Evolutionary conservation across 23 tunicate genomes (phyloP), one percentile per base, ranked within the genome.

Genomic region (Halocynthia aurantium): DNA sequence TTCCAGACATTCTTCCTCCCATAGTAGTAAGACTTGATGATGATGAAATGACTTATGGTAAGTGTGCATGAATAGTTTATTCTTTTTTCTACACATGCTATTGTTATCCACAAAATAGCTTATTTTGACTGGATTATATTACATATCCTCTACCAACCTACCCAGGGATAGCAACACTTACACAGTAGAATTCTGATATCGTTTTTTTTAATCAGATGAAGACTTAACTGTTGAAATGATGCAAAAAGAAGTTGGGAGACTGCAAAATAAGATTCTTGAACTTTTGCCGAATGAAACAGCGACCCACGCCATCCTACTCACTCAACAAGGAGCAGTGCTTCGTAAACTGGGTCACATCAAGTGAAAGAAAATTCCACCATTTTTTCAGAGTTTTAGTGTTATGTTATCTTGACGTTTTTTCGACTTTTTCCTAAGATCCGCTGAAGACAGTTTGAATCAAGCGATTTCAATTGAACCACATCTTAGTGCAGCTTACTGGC

Each of bases 341-440:
- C 58, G 98, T 61, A 92, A 92, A 82, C 71, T 86, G n/a, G 98
- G 98, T 31, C 81, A 92, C 40, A 82, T 92, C 10, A 86, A 78
- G 98, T 92, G 51, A 80, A 75, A 44, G 10, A 15, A 10, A 10
- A 5, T 0, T 13, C n/a, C 15, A 52, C 20, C 11, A n/a, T 13
- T n/a, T 50, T 52, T 15, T 51, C 2, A 72, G 11, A 50, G 5
- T 22, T 11, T 50, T 0, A 8, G 51, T 6, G 8, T 69, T 7
- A 21, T 69, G 0, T 10, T 22, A 0, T 7, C 8, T 50, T 0
- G 50, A 13, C 0, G 50, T 13, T 69, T 7, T 68, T 21, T 22
- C 52, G 52, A 69, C 2, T 64, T 20, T 5, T 64, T 60, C 51
- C 68, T 10, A 65, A 91, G 98, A 62, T 49, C 31, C 49, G 87